Base-by-base conservation (phyloP, 2,113 vertebrate genomes). In the Malurus cyaneus region DNA sequence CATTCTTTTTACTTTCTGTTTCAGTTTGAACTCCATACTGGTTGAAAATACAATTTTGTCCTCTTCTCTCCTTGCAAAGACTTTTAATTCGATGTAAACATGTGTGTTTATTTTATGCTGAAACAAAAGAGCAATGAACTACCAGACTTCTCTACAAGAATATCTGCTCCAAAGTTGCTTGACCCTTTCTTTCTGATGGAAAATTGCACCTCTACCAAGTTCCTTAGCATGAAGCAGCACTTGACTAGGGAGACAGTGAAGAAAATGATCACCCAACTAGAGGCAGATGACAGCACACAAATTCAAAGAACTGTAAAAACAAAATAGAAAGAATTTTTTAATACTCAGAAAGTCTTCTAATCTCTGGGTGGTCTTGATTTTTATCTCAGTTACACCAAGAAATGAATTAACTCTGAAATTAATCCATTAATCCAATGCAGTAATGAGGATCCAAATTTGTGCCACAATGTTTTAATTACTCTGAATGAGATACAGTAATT, bases 311-410 rank as follows among this genome's bases (percentile, higher is more conserved):
- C 12, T n/a, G 23, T 26, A 73, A 77, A 77, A 86, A 56, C 8
- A 46, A 53, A 67, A 15, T 1, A 41, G n/a, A 77, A 67, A 64
- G 8, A 73, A 17, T 79, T 74, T 96, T 76, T 93, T 81, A 81
- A 91, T 93, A 47, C 32, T 70, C 18, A 67, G 34, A 90, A 67
- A 80, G 6, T 50, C n/a, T 91, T 74, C 66, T 81, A 71, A 65
- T 81, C 66, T 76, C 69, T 50, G 95, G 80, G 66, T 87, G 69
- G 86, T 95, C 92, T 92, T 93, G 84, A 86, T 91, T 91, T 89
- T 91, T 91, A 96, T 86, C 92, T 93, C 65, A 57, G n/a, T 79
- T 82, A 46, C 49, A 89, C 8, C 34, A 62, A 81, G 14, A 23
- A 89, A 80, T 72, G 42, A 71, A 72, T 67, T 82, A 70, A 86